These are phyloP conservation scores for Sarotherodon lohbergeri DNA, from an alignment of 2,113 vertebrate genomes.

Conservation along the genomic window DNA sequence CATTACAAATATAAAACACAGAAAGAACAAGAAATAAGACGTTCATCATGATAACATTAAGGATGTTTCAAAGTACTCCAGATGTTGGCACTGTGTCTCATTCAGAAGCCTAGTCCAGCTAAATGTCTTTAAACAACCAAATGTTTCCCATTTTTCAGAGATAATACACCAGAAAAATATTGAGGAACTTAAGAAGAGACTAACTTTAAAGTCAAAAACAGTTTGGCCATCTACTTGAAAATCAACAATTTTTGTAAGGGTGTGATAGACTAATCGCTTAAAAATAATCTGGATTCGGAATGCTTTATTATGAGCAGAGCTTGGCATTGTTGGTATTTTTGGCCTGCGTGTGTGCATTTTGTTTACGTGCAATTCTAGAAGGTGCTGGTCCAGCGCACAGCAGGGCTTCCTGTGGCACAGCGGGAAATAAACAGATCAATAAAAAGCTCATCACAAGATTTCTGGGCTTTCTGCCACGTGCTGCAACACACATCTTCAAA, in stretches of 20 bases:
- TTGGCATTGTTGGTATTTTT: background rate
- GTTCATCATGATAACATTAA: background rate
- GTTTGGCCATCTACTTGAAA: background rate
- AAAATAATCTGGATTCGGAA: background rate
- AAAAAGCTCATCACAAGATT: background rate
- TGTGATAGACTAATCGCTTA: background rate
- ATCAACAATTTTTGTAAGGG: background rate
- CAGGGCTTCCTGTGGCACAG: background rate
- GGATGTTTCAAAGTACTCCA: background rate
- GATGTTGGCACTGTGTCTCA: background rate
- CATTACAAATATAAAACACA: background rate
- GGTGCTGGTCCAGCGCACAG: background rate
- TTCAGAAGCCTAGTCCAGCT: background rate
- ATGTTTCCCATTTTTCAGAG: background rate
- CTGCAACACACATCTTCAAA: background rate
- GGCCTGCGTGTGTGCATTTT: background rate
- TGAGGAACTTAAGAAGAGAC: background rate
- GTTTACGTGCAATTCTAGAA: background rate
- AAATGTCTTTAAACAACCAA: background rate
- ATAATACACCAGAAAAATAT: background rate
- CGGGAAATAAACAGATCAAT: conserved; percentile 28
- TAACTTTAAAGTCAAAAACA: background rate
- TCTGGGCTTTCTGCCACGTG: background rate
- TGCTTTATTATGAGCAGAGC: background rate
- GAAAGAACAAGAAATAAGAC: fast-evolving